Conservation (phyloP, 2,113 vertebrate species). For the Tupaia chinensis region DNA sequence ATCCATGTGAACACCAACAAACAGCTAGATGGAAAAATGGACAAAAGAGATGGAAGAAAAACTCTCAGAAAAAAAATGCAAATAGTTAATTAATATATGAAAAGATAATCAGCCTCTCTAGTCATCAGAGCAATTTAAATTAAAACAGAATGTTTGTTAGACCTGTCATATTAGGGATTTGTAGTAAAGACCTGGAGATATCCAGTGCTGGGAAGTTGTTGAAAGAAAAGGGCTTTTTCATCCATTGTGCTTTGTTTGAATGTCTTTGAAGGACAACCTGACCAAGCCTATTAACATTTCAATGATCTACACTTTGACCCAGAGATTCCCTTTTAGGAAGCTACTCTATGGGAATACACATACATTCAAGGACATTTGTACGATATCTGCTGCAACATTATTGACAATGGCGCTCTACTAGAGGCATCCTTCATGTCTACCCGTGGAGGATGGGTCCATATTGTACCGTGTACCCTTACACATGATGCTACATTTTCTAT, state of each 20-base stretch:
- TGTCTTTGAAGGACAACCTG: background rate
- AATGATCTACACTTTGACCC: background rate
- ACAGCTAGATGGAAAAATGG: background rate
- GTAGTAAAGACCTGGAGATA: background rate
- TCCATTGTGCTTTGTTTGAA: background rate
- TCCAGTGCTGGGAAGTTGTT: background rate
- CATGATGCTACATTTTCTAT: background rate
- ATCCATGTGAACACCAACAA: background rate
- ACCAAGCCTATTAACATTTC: background rate
- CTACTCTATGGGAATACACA: background rate
- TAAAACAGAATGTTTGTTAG: background rate
- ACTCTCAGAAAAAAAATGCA: conserved; percentile 6
- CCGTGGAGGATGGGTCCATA: background rate
- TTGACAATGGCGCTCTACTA: background rate
- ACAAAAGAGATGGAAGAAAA: background rate
- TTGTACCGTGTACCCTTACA: background rate
- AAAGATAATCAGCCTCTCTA: background rate
- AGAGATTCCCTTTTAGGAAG: background rate
- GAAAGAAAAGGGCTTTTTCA: conserved; percentile 5
- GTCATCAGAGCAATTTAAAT: conserved; percentile 1
- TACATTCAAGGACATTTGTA: background rate
- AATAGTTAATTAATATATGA: background rate
- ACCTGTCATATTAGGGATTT: background rate
- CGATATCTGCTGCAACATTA: background rate
- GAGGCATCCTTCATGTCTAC: background rate